Conservation (phyloP, 1,140 invertebrate species). For the Proctacanthus coquilletti region DNA sequence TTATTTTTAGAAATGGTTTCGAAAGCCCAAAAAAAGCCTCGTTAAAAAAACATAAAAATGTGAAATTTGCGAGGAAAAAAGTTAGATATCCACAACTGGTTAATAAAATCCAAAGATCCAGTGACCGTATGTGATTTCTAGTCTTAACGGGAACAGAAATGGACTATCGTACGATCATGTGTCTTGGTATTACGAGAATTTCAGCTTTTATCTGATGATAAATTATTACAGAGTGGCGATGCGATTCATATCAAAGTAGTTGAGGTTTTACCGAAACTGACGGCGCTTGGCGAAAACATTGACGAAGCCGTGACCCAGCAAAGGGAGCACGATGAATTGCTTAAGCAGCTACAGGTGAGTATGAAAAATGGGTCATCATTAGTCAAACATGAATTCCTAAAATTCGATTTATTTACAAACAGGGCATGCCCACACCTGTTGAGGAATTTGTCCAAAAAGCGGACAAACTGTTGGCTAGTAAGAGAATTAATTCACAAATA, state of each 20-base stretch:
- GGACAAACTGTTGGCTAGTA: conserved; percentile 64
- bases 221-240: conserved; percentile 55
- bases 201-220: too few relatives aligned
- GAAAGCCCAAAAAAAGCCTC: too few relatives aligned
- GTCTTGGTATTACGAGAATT: too few relatives aligned
- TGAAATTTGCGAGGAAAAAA: too few relatives aligned
- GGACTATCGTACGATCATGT: too few relatives aligned
- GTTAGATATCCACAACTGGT: too few relatives aligned
- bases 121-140: too few relatives aligned
- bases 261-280: conserved; percentile 70
- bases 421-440: conserved; percentile 83
- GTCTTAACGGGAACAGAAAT: too few relatives aligned
- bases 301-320: conserved; percentile 60
- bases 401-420: conserved; percentile 5
- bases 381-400: neutral
- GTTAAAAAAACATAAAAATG: too few relatives aligned
- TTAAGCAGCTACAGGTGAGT: conserved; percentile 65
- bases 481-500: conserved; percentile 60
- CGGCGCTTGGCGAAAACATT: conserved; percentile 59
- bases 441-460: conserved; percentile 75
- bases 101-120: too few relatives aligned
- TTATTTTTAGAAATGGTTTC: too few relatives aligned
- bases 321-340: conserved; percentile 66
- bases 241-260: conserved; percentile 73
- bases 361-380: neutral